These are phyloP conservation scores for Spinus olivaceus DNA, from an alignment of 2,797 vertebrate species.

Conservation along the genomic window DNA sequence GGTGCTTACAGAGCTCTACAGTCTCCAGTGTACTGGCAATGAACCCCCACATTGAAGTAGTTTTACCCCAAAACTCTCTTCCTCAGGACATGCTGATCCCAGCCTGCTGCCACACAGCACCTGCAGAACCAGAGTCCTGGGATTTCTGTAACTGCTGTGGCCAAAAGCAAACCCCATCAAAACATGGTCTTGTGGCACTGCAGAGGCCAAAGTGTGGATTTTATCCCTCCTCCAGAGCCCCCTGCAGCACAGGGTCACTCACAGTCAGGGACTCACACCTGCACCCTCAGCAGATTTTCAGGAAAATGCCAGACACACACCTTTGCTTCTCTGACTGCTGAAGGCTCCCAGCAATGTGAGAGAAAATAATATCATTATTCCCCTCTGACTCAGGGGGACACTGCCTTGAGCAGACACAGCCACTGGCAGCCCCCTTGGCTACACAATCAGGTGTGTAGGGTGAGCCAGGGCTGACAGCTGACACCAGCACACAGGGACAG, in stretches of 20 bases:
- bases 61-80: neutral
- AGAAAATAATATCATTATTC: neutral
- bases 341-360: neutral
- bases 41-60: accelerated
- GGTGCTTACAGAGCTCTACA: neutral
- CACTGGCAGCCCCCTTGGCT: neutral
- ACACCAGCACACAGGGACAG: neutral
- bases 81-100: neutral
- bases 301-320: neutral
- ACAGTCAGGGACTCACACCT: neutral
- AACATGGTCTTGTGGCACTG: accelerated
- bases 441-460: accelerated
- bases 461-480: neutral
- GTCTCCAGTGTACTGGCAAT: neutral
- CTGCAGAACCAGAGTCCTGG: neutral
- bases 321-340: neutral
- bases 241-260: neutral
- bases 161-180: neutral
- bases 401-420: neutral
- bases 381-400: accelerated
- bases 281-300: neutral
- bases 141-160: neutral
- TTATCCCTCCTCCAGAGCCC: neutral
- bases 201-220: neutral
- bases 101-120: neutral